phyloP scores from a whole-genome alignment of 2,797 vertebrate genomes.

The Lagocephalus sceleratus region DNA sequence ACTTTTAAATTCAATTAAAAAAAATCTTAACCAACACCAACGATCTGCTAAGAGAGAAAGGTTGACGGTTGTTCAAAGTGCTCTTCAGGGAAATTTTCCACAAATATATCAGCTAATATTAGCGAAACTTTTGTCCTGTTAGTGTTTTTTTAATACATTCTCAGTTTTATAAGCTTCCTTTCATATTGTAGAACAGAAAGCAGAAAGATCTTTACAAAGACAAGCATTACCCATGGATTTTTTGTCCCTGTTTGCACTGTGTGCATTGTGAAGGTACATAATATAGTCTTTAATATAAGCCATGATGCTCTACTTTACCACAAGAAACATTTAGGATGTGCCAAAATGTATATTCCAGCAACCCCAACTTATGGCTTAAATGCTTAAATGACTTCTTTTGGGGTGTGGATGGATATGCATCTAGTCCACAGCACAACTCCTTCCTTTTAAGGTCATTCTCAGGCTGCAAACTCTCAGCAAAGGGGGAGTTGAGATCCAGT shows the following conservation, averaged over 20 bases:
- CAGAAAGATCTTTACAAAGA: slow-evolving; percentile 23
- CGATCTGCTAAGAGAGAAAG: too few relatives aligned
- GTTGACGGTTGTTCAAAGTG: too few relatives aligned
- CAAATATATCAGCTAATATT: too few relatives aligned
- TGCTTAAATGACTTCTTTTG: slow-evolving; percentile 12
- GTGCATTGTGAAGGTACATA: slow-evolving; percentile 10
- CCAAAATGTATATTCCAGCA: slow-evolving; percentile 4
- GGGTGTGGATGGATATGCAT: slow-evolving; percentile 36
- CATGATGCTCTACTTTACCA: slow-evolving; percentile 23
- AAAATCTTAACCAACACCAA: too few relatives aligned
- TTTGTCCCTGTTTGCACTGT: slow-evolving; percentile 11
- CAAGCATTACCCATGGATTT: slow-evolving; percentile 16
- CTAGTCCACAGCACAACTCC: slow-evolving; percentile 40
- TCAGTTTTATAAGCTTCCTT: slow-evolving; percentile 69
- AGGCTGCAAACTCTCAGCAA: slow-evolving; percentile 43
- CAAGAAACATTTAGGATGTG: slow-evolving; percentile 11
- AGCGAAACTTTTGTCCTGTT: too few relatives aligned
- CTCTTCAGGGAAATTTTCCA: too few relatives aligned
- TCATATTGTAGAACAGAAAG: slow-evolving; percentile 8
- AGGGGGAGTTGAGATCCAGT: slow-evolving; percentile 39
- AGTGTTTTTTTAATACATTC: slow-evolving; percentile 36
- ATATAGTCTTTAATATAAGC: slow-evolving; percentile 9
- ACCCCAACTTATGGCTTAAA: neutral
- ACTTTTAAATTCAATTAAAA: too few relatives aligned
- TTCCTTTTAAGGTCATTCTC: slow-evolving; percentile 79